Conservation (phyloP, 2,797 vertebrate genomes). For the Malacoctenus gilli region DNA sequence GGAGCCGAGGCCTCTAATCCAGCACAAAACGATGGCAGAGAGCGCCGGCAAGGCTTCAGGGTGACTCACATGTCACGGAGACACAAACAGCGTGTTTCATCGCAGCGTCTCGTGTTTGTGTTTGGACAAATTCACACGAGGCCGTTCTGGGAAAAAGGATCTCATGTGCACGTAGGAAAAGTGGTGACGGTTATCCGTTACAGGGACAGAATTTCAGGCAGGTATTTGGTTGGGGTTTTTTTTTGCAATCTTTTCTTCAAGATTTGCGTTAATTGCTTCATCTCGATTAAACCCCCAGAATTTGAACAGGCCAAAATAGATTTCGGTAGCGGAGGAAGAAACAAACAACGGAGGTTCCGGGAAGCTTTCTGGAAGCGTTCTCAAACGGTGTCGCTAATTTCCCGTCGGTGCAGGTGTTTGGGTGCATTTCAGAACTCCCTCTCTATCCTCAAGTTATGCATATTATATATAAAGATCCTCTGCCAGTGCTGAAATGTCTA, state of each 20-base stretch:
- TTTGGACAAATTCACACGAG: conserved; percentile 31
- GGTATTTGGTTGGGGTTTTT: neutral
- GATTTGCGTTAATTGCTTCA: neutral
- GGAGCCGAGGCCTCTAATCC: conserved; percentile 43
- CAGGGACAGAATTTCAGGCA: conserved; percentile 19
- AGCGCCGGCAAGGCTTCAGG: conserved; percentile 11
- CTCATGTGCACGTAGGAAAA: conserved; percentile 42
- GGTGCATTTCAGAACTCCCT: conserved; percentile 20
- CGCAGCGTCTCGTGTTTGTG: conserved; percentile 27
- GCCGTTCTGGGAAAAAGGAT: conserved; percentile 24
- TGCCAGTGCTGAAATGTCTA: conserved; percentile 52
- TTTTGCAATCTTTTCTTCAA: conserved; percentile 11
- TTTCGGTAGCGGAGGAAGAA: too few species aligned
- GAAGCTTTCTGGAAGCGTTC: neutral
- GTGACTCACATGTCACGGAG: conserved; percentile 37
- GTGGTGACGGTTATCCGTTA: conserved; percentile 38
- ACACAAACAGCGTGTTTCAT: conserved; percentile 25
- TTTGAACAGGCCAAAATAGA: too few species aligned
- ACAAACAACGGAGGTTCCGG: too few species aligned
- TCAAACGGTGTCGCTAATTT: conserved; percentile 11
- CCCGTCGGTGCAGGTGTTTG: conserved; percentile 8
- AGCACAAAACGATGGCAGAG: conserved; percentile 43
- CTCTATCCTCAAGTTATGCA: conserved; percentile 1
- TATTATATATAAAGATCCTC: conserved; percentile 29
- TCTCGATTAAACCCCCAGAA: neutral